Evolutionary conservation across 1,140 invertebrate genomes (phyloP), one percentile per base, ranked within the genome.

Genomic region (Pemphigus obesinymphae): DNA sequence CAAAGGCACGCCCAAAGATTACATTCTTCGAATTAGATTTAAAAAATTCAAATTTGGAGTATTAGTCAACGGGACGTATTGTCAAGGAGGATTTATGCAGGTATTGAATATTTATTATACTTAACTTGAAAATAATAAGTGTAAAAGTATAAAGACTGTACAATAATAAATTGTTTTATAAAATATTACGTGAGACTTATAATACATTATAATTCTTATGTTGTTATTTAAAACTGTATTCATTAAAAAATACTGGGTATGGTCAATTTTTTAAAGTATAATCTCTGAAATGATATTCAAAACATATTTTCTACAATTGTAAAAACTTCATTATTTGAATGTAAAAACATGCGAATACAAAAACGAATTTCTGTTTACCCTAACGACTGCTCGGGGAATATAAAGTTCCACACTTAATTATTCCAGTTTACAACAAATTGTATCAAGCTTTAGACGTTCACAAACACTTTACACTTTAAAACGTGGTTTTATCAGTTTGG

Each of bases 1-100:
- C 84, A 90, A 94, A 73, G 93, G 94, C 1, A 92, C 92, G 20
- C 92, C 94, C 1, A 91, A 93, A 68, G 94, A 96, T 86, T 96
- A 94, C 93, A 95, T 96, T 55, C 89, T 96, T 15, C 90, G 94
- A 82, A 93, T 97, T 82, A 90, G 94, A 81, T 96, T 96, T 88
- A 95, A 95, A 89, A 95, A 95, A 86, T 96, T 96, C 88, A 96
- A 96, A 90, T 93, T 96, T 53, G 95, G 95, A 3, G 92, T 91
- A 15, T 88, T 96, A 73, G 89, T 94, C 82, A 96, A 96, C 87
- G 94, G 93, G 3, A 95, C 93, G 17, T 91, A 93, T 58, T 96
- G 95, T 86, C 91, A 93, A 82, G 93, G 93, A 48, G 95, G 94
- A 85, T 95, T 92, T 85, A 90, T 96, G 88, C 94, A 96, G 92